These are phyloP conservation scores for Teinopalpus imperialis DNA, from an alignment of 2,888 invertebrate species.

Conservation along the genomic window DNA sequence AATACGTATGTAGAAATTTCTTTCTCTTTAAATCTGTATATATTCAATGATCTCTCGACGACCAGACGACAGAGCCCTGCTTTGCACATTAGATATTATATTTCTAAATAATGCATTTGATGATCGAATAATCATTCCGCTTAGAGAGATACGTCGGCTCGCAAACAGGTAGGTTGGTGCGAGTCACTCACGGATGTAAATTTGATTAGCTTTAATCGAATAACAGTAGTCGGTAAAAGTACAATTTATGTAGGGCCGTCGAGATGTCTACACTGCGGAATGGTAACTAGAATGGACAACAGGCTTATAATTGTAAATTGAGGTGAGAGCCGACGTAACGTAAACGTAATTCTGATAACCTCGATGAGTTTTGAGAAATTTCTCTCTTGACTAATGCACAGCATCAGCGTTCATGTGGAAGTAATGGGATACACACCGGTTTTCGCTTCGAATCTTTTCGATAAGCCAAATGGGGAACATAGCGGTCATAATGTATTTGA, in stretches of 20 bases:
- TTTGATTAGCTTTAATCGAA: slow-evolving; percentile 36
- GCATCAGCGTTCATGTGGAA: slow-evolving; percentile 8
- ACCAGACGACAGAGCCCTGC: too few species aligned
- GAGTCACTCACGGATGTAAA: slow-evolving; percentile 32
- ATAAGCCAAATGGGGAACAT: slow-evolving; percentile 18
- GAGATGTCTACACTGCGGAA: slow-evolving; percentile 9
- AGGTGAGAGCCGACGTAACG: slow-evolving; percentile 19
- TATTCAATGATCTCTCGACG: neutral
- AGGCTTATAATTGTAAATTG: slow-evolving; percentile 30
- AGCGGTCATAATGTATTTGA: slow-evolving; percentile 7
- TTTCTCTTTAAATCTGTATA: too few species aligned
- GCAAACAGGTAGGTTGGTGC: slow-evolving; percentile 33
- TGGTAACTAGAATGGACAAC: slow-evolving; percentile 29
- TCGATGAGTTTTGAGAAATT: slow-evolving; percentile 23
- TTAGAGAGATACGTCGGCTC: slow-evolving; percentile 8
- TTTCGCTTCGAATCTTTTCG: slow-evolving; percentile 14
- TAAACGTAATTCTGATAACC: slow-evolving; percentile 23
- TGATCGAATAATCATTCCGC: slow-evolving; percentile 18
- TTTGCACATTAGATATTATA: too few species aligned
- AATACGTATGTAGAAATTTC: too few species aligned
- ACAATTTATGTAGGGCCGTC: slow-evolving; percentile 19
- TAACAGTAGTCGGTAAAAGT: slow-evolving; percentile 32
- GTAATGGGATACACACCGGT: slow-evolving; percentile 23
- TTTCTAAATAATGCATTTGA: slow-evolving; percentile 16
- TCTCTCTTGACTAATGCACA: slow-evolving; percentile 22